These are phyloP conservation scores for Phrynocephalus versicolor DNA, from an alignment of 2,113 vertebrate genomes.

Conservation along the genomic window DNA sequence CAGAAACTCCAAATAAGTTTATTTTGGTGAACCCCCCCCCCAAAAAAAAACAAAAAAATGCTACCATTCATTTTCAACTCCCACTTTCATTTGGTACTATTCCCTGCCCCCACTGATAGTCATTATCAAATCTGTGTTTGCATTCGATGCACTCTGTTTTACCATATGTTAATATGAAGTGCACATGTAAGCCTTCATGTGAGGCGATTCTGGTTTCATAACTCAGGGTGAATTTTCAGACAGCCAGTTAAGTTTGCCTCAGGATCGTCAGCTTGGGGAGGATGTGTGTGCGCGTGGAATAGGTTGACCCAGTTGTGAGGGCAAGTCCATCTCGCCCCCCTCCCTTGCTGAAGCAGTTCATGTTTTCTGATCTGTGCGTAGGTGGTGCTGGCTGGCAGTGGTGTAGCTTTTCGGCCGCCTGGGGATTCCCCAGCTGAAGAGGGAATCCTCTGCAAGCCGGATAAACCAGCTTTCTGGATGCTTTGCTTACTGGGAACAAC, in stretches of 20 bases:
- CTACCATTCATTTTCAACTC: not conserved
- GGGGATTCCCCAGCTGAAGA: constrained; percentile 31
- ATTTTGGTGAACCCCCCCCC: no score
- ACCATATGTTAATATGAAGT: not conserved
- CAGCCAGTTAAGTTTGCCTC: not conserved
- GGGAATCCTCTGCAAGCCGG: not conserved
- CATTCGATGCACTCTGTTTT: not conserved
- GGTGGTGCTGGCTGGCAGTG: not conserved
- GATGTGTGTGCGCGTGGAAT: no score
- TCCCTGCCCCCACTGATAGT: not conserved
- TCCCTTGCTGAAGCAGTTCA: not conserved
- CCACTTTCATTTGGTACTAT: not conserved
- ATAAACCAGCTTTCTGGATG: constrained; percentile 24
- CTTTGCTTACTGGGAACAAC: not conserved
- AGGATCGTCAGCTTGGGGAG: not conserved
- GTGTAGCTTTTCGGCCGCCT: not conserved
- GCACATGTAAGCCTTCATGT: not conserved
- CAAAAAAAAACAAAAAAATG: no score
- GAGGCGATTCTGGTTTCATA: not conserved
- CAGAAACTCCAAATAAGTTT: no score
- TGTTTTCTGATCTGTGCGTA: not conserved
- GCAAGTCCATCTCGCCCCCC: not conserved
- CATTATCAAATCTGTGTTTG: not conserved
- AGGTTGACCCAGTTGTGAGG: not conserved
- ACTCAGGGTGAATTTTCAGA: not conserved